Percentiles rank a stretch among this genome's conserved stretches.
These are phyloP conservation scores for Aromia moschata DNA, from an alignment of 2,888 invertebrate genomes.

Conservation along the genomic window DNA sequence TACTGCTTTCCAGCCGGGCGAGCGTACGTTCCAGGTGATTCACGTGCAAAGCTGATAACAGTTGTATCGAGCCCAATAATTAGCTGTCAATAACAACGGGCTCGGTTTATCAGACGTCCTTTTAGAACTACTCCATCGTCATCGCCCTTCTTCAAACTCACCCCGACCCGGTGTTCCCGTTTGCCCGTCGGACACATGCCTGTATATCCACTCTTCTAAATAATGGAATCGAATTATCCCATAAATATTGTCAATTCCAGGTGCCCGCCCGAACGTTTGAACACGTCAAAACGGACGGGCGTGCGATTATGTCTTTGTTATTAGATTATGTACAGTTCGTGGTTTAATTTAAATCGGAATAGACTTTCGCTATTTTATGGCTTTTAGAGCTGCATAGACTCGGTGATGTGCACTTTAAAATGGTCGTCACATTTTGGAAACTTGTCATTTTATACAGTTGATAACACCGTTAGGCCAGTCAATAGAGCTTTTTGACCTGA, in stretches of 20 bases:
- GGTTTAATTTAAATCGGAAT: conserved; percentile 16
- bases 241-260: conserved; percentile 49
- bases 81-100: conserved; percentile 56
- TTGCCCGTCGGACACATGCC: conserved; percentile 47
- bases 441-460: too few relatives aligned
- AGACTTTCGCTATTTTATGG: too few relatives aligned
- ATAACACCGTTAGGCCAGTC: too few relatives aligned
- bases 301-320: conserved; percentile 35
- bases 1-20: too few relatives aligned
- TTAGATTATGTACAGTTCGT: conserved; percentile 16
- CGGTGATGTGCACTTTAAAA: too few relatives aligned
- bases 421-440: too few relatives aligned
- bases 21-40: conserved; percentile 43
- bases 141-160: conserved; percentile 46
- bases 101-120: conserved; percentile 41
- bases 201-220: conserved; percentile 43
- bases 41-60: conserved; percentile 52
- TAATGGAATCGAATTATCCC: conserved; percentile 46
- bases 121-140: conserved; percentile 35
- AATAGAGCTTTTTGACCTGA: too few relatives aligned
- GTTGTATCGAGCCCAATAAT: conserved; percentile 54
- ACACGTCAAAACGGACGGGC: conserved; percentile 34
- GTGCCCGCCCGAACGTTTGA: conserved; percentile 32
- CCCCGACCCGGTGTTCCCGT: conserved; percentile 33
- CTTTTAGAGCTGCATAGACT: too few relatives aligned